Base-by-base conservation (phyloP, 2,888 invertebrate genomes). In the Lissonota sp. region DNA sequence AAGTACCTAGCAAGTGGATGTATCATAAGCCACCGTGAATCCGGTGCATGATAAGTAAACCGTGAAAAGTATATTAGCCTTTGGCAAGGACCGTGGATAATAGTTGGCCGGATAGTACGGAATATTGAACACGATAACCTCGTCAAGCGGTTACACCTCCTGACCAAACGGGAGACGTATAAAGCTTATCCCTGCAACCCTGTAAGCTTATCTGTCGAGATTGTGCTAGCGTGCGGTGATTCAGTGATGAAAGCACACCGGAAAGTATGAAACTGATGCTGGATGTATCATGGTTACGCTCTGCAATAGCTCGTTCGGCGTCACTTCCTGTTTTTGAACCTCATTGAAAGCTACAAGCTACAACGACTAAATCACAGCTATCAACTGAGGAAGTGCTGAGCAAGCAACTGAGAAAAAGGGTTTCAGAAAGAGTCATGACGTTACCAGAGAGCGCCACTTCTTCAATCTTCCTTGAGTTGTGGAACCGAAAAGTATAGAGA, bases 401-500 rank as follows among this genome's bases (percentile, higher is more conserved):
- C 46, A 55, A 64, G 63, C 73, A 55, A 46, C 57, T 7, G 16
- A 44, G 40, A 12, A n/a, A 39, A 53, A 51, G 67, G 16, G 69
- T 60, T 58, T 7, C 26, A 53, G 44, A 60, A 51, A 58, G 58
- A 77, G 57, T 12, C 63, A 73, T 53, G 62, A 67, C 64, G 63
- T 55, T 73, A 37, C 37, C 14, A 5, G 8, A 46, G 63, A 26
- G 44, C 46, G 57, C 46, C 14, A 42, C 69, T 39, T 37, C 67
- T 53, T 26, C 42, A 42, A 71, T 77, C 44, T 71, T 69, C 64
- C 62, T 64, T n/a, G 44, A 46, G 62, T 69, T 64, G 64, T 42
- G 63, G 51, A 72, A 72, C 69, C 69, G 69, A 49, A 73, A 77
- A 63, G 46, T 49, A 73, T 44, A 79, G 39, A 57, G 63, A 77